These are phyloP conservation scores for Bolborhynchus lineola DNA, from an alignment of 2,113 vertebrate species.

Conservation along the genomic window DNA sequence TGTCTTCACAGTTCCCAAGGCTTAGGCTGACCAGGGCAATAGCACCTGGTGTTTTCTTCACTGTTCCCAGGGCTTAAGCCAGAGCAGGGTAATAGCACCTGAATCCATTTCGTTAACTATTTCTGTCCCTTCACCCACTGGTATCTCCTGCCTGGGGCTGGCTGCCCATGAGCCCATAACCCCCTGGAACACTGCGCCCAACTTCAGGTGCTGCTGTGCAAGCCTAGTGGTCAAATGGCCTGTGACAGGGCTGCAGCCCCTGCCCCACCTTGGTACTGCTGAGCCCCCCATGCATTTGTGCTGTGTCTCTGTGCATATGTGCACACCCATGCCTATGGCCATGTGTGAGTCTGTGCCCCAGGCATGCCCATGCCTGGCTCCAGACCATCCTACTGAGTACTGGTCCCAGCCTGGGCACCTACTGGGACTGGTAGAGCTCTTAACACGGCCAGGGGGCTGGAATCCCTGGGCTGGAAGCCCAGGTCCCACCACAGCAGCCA, in stretches of 20 bases:
- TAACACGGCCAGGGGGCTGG: not conserved
- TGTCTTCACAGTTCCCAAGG: no score
- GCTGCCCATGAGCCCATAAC: rapidly evolving
- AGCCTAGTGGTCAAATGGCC: not conserved
- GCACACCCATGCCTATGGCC: not conserved
- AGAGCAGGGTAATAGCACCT: no score
- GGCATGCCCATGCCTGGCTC: not conserved
- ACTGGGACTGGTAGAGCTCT: not conserved
- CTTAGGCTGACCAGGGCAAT: no score
- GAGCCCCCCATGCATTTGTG: not conserved
- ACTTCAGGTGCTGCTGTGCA: not conserved
- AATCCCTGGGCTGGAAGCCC: not conserved
- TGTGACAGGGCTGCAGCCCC: rapidly evolving
- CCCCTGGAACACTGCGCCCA: rapidly evolving
- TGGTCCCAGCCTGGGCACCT: rapidly evolving
- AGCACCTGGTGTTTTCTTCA: no score
- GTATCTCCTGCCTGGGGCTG: not conserved
- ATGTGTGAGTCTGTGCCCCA: rapidly evolving
- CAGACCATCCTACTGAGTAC: not conserved
- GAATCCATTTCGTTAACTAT: no score
- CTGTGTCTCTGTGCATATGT: rapidly evolving
- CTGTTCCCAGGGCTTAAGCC: no score
- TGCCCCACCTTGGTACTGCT: not conserved
- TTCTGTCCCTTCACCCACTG: no score
- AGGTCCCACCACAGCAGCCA: not conserved